Evolutionary conservation across 2,797 vertebrate genomes (phyloP).

Genomic region (Choloepus didactylus): DNA sequence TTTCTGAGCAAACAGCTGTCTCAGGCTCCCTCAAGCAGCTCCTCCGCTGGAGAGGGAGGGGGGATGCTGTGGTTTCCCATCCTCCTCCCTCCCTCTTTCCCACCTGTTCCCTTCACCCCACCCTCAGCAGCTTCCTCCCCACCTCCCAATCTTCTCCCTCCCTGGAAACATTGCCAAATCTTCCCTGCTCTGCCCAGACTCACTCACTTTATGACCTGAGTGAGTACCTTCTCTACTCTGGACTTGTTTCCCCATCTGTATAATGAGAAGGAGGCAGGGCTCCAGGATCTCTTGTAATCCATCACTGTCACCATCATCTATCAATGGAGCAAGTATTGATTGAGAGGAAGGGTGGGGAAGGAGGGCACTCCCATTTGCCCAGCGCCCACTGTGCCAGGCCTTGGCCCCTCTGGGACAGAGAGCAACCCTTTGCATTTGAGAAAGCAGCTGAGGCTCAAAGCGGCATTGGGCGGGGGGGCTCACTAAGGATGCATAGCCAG

Average conservation of each 20-base stretch:
- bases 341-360: background rate
- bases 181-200: background rate
- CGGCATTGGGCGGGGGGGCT: background rate
- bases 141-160: background rate
- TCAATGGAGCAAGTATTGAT: constrained; percentile 77
- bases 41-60: background rate
- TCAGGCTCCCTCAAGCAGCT: constrained; percentile 7
- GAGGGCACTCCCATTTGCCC: constrained; percentile 51
- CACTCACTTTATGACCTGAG: background rate
- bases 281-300: constrained; percentile 37
- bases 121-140: constrained; percentile 38
- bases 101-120: constrained; percentile 47
- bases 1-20: constrained; percentile 79
- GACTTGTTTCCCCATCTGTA: constrained; percentile 31
- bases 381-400: constrained; percentile 11
- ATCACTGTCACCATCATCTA: constrained; percentile 68
- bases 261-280: constrained; percentile 1
- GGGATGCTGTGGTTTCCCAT: background rate
- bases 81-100: background rate
- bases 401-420: background rate
- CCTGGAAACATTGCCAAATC: background rate
- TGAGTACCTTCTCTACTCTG: background rate
- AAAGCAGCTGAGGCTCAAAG: constrained; percentile 28
- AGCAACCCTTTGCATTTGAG: background rate
- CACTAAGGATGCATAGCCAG: background rate